Base-by-base conservation (phyloP, 2,888 invertebrate species). In the Eristalinus aeneus region DNA sequence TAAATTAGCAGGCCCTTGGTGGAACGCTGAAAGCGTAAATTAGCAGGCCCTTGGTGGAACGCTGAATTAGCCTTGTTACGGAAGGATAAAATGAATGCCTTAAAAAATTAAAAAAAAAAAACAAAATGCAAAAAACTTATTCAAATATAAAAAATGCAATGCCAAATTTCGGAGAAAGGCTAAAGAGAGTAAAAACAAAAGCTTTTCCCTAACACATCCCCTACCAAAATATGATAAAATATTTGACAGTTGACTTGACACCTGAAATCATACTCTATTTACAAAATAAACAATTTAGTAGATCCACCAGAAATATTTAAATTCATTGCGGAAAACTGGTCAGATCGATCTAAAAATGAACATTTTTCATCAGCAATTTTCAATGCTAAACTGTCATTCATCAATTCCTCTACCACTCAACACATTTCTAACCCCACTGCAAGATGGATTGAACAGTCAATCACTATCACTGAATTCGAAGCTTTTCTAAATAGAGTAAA, bases 381-480 rank as follows among this genome's bases (percentile, higher is more conserved):
- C 20, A 46, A 65, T 16, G 46, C 22, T 12, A 46, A 65, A 22
- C 4, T 9, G n/a, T 10, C 39, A 12, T 39, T 65, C n/a, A 65
- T 23, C 23, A 12, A 23, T 23, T 27, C 11, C 6, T 27, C 27
- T 9, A 11, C 60, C n/a, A 11, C 60, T 60, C 65, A 53, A 65
- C 16, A 65, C 23, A 65, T 27, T 27, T 10, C 23, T 23, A 53
- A 65, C n/a, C 46, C 39, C 8, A 65, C 23, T 10, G 46, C 65
- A 46, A 39, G 53, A 46, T 46, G 65, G n/a, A 65, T 65, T n/a
- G 65, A 65, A 46, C 46, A 65, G 46, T 27, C 65, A 46, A 65
- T 65, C 22, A 12, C 65, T 23, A 27, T 65, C n/a, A 22, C 27
- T 31, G 53, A 65, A 16, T 46, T 65, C 27, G 65, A 65, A 65